Conservation (phyloP, 2,888 invertebrate genomes). For the Nowickia ferox region DNA sequence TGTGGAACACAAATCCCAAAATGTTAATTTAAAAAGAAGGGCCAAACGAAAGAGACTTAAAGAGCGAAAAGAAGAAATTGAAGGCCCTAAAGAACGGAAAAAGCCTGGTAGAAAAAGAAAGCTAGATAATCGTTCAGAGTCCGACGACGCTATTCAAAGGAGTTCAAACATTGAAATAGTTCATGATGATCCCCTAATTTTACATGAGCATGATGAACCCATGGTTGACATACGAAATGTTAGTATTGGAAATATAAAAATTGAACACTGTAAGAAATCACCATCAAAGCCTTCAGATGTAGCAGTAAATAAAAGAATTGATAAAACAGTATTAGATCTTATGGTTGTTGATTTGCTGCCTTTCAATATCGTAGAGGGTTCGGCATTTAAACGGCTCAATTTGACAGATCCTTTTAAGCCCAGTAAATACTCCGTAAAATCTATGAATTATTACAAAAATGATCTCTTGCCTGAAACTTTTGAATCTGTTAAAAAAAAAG, state of each 20-base stretch:
- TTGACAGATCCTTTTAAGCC: slow-evolving; percentile 56
- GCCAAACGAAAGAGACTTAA: slow-evolving; percentile 63
- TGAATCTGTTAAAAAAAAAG: slow-evolving; percentile 50
- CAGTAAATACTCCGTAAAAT: slow-evolving; percentile 46
- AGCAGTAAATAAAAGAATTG: slow-evolving; percentile 56
- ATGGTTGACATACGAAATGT: slow-evolving; percentile 28
- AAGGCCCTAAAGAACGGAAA: slow-evolving; percentile 61
- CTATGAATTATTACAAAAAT: slow-evolving; percentile 57
- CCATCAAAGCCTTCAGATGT: slow-evolving; percentile 31
- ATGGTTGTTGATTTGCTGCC: slow-evolving; percentile 64
- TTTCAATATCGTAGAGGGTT: slow-evolving; percentile 60
- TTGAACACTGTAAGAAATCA: slow-evolving; percentile 36
- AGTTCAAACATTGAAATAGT: slow-evolving; percentile 55
- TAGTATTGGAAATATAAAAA: slow-evolving; percentile 11
- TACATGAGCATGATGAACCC: slow-evolving; percentile 35
- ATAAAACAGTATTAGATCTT: slow-evolving; percentile 57
- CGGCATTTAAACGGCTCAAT: slow-evolving; percentile 59
- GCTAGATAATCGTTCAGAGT: slow-evolving; percentile 55
- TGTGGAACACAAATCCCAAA: slow-evolving; percentile 46
- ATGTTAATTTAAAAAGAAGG: slow-evolving; percentile 62
- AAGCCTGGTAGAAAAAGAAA: slow-evolving; percentile 63
- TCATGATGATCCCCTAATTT: slow-evolving; percentile 53
- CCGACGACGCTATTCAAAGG: slow-evolving; percentile 52
- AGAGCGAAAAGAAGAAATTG: slow-evolving; percentile 60
- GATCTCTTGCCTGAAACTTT: slow-evolving; percentile 59